Conservation (phyloP, 2,797 vertebrate genomes). For the Crenuchus spilurus region DNA sequence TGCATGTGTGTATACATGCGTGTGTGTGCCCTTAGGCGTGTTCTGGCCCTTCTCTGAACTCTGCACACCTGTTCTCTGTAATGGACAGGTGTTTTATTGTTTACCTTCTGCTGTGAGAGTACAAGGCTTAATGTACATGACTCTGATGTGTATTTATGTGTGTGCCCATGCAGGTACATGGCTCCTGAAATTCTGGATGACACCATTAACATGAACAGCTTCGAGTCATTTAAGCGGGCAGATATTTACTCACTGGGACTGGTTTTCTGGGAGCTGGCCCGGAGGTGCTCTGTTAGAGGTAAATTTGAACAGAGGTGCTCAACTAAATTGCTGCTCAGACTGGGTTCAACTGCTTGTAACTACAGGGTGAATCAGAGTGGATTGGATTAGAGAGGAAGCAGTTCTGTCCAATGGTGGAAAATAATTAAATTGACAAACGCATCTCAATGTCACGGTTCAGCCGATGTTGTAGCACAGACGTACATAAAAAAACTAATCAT, state of each 20-base stretch:
- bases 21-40: not conserved
- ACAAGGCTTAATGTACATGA: conserved; percentile 59
- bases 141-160: conserved; percentile 54
- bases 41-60: conserved; percentile 27
- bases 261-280: conserved; percentile 95
- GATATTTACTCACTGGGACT: conserved; percentile 95
- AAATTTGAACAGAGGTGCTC: conserved; percentile 28
- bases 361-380: not conserved
- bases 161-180: conserved; percentile 89
- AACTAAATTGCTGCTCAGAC: not conserved
- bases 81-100: conserved; percentile 43
- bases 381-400: not conserved
- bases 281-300: conserved; percentile 92
- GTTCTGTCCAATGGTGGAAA: not conserved
- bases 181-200: conserved; percentile 97
- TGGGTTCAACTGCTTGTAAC: not conserved
- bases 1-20: not conserved
- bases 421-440: not conserved
- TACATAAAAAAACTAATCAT: no score
- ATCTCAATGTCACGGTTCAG: no score
- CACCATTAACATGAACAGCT: conserved; percentile 87
- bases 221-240: conserved; percentile 94
- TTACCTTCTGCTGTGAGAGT: conserved; percentile 34
- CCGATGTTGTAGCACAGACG: no score
- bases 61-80: conserved; percentile 20